Evolutionary conservation across 2,888 invertebrate genomes (phyloP).

Genomic region (Hylaea fasciaria): DNA sequence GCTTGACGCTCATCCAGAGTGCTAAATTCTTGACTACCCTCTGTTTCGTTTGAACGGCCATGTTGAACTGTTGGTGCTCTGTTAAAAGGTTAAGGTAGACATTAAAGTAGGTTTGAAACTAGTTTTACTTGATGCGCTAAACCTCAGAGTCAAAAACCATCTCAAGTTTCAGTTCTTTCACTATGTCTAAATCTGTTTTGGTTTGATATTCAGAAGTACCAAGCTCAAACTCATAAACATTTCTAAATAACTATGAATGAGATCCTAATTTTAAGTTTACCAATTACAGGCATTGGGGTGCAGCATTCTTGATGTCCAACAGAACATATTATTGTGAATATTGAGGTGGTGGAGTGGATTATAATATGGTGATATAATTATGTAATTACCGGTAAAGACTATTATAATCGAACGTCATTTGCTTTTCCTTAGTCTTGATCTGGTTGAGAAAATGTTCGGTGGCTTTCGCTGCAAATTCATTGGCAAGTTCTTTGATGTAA

Average conservation of each 20-base stretch:
- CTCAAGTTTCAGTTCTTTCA: too few relatives aligned
- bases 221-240: too few relatives aligned
- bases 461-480: conserved; percentile 54
- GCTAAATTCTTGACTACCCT: not conserved
- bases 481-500: conserved; percentile 52
- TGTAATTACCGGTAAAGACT: conserved; percentile 11
- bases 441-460: conserved; percentile 53
- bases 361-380: conserved; percentile 3
- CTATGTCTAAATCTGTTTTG: too few relatives aligned
- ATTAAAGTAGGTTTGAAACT: too few relatives aligned
- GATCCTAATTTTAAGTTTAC: too few relatives aligned
- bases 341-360: not conserved
- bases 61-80: conserved; percentile 1
- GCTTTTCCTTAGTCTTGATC: conserved; percentile 46
- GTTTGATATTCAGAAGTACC: too few relatives aligned
- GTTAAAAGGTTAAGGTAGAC: not conserved
- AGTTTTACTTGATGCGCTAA: too few relatives aligned
- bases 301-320: too few relatives aligned
- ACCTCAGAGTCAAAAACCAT: too few relatives aligned
- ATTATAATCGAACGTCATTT: not conserved
- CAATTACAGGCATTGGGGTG: too few relatives aligned
- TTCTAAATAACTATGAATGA: too few relatives aligned
- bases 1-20: conserved; percentile 49
- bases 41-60: not conserved
- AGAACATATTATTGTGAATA: not conserved